Base-by-base conservation (phyloP, 2,113 vertebrate species). In the Conger conger region DNA sequence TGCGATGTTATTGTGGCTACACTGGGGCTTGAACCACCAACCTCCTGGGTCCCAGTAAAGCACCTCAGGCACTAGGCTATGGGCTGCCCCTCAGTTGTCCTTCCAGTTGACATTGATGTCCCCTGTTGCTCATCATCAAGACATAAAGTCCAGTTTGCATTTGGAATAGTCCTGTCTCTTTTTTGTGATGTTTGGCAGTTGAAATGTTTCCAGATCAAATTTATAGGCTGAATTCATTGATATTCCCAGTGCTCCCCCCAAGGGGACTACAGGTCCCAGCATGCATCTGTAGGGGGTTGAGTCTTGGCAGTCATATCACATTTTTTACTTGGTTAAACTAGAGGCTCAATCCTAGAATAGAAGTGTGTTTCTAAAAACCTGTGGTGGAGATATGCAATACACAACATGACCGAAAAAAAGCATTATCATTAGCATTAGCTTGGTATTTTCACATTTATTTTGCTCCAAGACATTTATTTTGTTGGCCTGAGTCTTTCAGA, bases 281-380 rank as follows among this genome's bases (percentile, higher is more conserved):
- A 84, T 78, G 79, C 80, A 79, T 36, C 53, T 73, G 78, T 82
- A 53, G 63, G 82, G 68, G 17, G 57, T 80, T 60, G 73, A 18
- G 23, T 86, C 77, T 88, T 86, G 82, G 81, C 88, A 68, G 38
- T 37, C 45, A 20, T 4, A 4, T 36, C 78, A 33, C 82, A 89
- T 90, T 86, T 84, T 87, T 82, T 36, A 53, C 45, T 79, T n/a
- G 30, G 86, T 88, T 37, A 84, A 79, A 85, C 86, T 53, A 37
- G 38, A 27, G 79, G 45, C n/a, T n/a, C n/a, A n/a, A 82, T 37
- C 80, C 35, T 20, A 80, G n/a, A 78, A n/a, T 8, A 54, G 2
- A 3, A 79, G 63, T 40, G 36, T 36, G 16, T 40, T 42, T 27
- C 78, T 79, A 18, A 79, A 20, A 37, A 63, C 76, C 33, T 78